Evolutionary conservation across 2,113 vertebrate species (phyloP).

Genomic region (Pseudorasbora parva): DNA sequence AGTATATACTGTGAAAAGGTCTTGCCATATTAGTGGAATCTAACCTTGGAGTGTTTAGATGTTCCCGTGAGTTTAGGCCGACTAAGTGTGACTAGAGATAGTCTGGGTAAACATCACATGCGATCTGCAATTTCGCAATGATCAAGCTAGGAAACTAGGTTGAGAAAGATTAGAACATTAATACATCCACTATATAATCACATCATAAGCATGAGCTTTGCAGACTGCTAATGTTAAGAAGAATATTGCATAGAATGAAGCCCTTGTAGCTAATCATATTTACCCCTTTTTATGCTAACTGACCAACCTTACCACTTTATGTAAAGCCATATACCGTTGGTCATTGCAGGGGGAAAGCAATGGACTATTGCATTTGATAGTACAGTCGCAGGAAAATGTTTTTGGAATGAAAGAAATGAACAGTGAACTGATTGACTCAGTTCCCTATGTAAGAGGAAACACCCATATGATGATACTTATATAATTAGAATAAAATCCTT

Average conservation of each 20-base stretch:
- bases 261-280: conserved; percentile 58
- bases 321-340: conserved; percentile 64
- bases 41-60: conserved; percentile 37
- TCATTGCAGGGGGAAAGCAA: conserved; percentile 63
- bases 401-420: too few relatives aligned
- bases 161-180: conserved; percentile 47
- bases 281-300: conserved; percentile 55
- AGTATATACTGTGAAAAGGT: conserved; percentile 81
- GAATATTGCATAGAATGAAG: conserved; percentile 57
- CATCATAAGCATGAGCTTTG: conserved; percentile 55
- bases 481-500: neutral
- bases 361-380: conserved; percentile 13
- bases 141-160: conserved; percentile 37
- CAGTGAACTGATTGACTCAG: too few relatives aligned
- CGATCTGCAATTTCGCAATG: conserved; percentile 24
- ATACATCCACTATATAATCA: conserved; percentile 51
- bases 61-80: conserved; percentile 22
- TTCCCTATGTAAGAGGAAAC: neutral
- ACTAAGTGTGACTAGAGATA: conserved; percentile 27
- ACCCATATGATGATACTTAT: neutral
- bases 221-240: conserved; percentile 58
- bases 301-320: conserved; percentile 53
- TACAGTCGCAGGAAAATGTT: neutral
- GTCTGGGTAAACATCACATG: neutral
- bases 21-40: conserved; percentile 61